phyloP scores from a whole-genome alignment of 2,797 vertebrate species.

The Echiichthys vipera region DNA sequence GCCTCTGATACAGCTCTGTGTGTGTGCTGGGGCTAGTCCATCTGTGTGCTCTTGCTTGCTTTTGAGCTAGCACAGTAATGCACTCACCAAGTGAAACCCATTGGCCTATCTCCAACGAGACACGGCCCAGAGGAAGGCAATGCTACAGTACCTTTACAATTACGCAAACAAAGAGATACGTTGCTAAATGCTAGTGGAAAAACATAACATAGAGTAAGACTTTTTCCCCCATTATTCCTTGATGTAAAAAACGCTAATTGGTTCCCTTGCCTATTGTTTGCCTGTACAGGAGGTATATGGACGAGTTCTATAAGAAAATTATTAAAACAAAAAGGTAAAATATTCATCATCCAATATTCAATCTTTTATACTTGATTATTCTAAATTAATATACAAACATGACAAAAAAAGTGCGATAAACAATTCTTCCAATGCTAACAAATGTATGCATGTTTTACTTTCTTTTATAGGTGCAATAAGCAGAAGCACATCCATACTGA shows the following conservation, averaged over 20 bases:
- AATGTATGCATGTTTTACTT: neutral
- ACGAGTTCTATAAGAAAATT: neutral
- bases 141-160: slow-evolving; percentile 77
- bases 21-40: slow-evolving; percentile 45
- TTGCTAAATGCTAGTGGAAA: slow-evolving; percentile 77
- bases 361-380: neutral
- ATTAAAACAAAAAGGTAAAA: neutral
- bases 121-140: slow-evolving; percentile 68
- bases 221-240: slow-evolving; percentile 46
- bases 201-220: slow-evolving; percentile 65
- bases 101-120: slow-evolving; percentile 81
- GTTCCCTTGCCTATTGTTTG: slow-evolving; percentile 79
- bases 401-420: neutral
- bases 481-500: neutral
- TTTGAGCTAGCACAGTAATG: slow-evolving; percentile 57
- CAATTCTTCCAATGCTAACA: neutral
- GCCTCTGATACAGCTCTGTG: slow-evolving; percentile 55
- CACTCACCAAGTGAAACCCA: slow-evolving; percentile 74
- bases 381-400: neutral
- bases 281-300: slow-evolving; percentile 12
- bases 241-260: slow-evolving; percentile 74
- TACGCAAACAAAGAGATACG: slow-evolving; percentile 80
- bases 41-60: slow-evolving; percentile 59
- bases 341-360: neutral
- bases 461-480: neutral